Percentiles rank a stretch among this genome's conserved stretches.
phyloP scores from a whole-genome alignment of 2,888 invertebrate species.

The Dryobotodes eremita region DNA sequence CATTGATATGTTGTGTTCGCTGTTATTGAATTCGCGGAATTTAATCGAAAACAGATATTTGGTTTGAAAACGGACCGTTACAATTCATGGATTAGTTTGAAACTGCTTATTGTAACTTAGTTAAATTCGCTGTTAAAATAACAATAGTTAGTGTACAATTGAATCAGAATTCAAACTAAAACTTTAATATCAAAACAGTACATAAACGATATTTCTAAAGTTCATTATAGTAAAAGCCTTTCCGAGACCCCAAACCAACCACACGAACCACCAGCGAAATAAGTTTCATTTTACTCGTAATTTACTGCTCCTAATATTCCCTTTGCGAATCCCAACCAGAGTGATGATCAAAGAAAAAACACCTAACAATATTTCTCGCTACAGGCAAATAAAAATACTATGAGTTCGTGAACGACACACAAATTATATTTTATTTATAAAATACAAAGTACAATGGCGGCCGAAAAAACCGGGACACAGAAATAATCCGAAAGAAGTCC shows the following conservation, averaged over 20 bases:
- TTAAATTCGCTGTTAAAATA: not conserved
- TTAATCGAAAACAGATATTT: slow-evolving; percentile 12
- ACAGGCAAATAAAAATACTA: slow-evolving; percentile 62
- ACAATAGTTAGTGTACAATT: slow-evolving; percentile 16
- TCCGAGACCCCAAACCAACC: not conserved
- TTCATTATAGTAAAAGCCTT: slow-evolving; percentile 24
- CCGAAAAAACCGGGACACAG: slow-evolving; percentile 59
- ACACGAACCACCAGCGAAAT: slow-evolving; percentile 4
- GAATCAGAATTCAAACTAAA: slow-evolving; percentile 15
- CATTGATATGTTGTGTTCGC: slow-evolving; percentile 2
- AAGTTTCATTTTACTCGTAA: slow-evolving; percentile 39
- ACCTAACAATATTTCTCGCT: slow-evolving; percentile 50
- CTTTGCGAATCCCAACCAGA: slow-evolving; percentile 35
- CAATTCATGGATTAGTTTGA: slow-evolving; percentile 5
- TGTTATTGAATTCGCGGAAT: not conserved
- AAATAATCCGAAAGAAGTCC: slow-evolving; percentile 66
- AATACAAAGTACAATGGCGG: slow-evolving; percentile 61
- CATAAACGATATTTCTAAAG: slow-evolving; percentile 18
- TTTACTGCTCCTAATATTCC: slow-evolving; percentile 39
- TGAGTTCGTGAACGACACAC: slow-evolving; percentile 63
- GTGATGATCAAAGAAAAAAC: slow-evolving; percentile 56
- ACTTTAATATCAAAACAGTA: slow-evolving; percentile 30
- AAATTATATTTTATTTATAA: slow-evolving; percentile 68
- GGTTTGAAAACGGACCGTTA: slow-evolving; percentile 7
- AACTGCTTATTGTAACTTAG: slow-evolving; percentile 24